Percentiles rank a stretch among this genome's conserved stretches.
phyloP scores from a whole-genome alignment of 1,140 invertebrate genomes.

The Euwallacea fornicatus region DNA sequence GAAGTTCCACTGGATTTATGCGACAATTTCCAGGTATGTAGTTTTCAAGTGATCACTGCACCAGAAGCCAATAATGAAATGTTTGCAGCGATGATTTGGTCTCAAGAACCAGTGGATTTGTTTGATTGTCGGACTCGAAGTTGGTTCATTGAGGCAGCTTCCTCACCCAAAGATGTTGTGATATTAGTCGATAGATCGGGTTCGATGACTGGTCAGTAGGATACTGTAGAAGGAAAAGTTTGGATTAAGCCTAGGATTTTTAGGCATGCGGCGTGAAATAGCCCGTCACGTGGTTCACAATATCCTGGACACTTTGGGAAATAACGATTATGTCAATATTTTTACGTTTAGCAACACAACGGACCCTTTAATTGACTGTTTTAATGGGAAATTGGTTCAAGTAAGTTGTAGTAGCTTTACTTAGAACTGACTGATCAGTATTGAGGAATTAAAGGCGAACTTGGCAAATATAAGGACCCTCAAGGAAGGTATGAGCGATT shows the following conservation, averaged over 20 bases:
- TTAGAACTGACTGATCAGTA: background rate
- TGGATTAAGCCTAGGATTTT: slow-evolving; percentile 4
- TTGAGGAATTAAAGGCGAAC: slow-evolving; percentile 67
- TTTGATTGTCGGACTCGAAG: slow-evolving; percentile 81
- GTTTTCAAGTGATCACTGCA: background rate
- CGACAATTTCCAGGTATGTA: slow-evolving; percentile 83
- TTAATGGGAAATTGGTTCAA: slow-evolving; percentile 74
- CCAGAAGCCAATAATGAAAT: background rate
- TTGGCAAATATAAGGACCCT: slow-evolving; percentile 84
- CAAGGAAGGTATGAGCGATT: slow-evolving; percentile 74
- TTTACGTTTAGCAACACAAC: slow-evolving; percentile 64
- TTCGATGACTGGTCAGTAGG: slow-evolving; percentile 79
- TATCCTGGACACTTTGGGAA: slow-evolving; percentile 88
- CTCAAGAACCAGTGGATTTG: slow-evolving; percentile 62
- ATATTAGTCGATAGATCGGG: slow-evolving; percentile 89
- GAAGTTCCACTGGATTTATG: slow-evolving; percentile 93
- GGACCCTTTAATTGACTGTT: slow-evolving; percentile 82
- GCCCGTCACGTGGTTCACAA: slow-evolving; percentile 84
- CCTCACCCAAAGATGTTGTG: slow-evolving; percentile 87
- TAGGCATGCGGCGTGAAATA: slow-evolving; percentile 73
- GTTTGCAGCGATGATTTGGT: slow-evolving; percentile 51
- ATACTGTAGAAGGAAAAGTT: background rate
- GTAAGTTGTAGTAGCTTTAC: slow-evolving; percentile 43
- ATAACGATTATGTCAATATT: slow-evolving; percentile 94
- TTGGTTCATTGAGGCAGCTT: slow-evolving; percentile 91